These are phyloP conservation scores for Xerus rutilus DNA, from an alignment of 2,797 vertebrate species.

Conservation along the genomic window DNA sequence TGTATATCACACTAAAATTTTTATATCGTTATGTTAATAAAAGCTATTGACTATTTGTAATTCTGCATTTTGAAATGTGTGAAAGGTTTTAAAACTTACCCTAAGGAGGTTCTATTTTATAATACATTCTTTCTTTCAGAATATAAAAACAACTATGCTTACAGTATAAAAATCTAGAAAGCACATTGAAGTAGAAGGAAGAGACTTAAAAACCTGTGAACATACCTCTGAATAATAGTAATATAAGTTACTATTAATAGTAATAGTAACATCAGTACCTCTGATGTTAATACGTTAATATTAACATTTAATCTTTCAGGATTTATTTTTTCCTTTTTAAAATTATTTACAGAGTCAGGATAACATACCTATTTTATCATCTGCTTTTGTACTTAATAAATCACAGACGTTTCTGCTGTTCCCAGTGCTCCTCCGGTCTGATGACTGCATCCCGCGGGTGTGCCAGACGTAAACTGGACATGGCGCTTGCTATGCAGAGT, in stretches of 20 bases:
- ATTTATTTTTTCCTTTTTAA: constrained; percentile 41
- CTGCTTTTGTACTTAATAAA: constrained; percentile 74
- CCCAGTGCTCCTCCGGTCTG: constrained; percentile 4
- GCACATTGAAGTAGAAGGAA: constrained; percentile 42
- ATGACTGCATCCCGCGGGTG: not conserved
- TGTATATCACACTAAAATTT: constrained; percentile 71
- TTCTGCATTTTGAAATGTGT: constrained; percentile 77
- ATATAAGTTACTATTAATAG: too few relatives aligned
- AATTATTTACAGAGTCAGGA: constrained; percentile 39
- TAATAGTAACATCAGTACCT: too few relatives aligned
- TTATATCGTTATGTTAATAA: constrained; percentile 81
- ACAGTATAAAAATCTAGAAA: constrained; percentile 45
- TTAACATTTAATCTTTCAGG: constrained; percentile 26
- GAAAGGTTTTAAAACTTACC: constrained; percentile 55
- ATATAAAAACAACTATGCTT: constrained; percentile 44
- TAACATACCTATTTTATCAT: constrained; percentile 59
- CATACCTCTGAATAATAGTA: constrained; percentile 9
- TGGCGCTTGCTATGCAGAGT: too few relatives aligned
- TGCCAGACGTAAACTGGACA: too few relatives aligned
- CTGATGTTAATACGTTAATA: not conserved
- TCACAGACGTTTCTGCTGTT: not conserved
- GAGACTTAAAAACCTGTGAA: not conserved
- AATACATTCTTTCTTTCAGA: constrained; percentile 58
- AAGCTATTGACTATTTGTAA: constrained; percentile 79
- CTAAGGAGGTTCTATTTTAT: constrained; percentile 64